phyloP scores from a whole-genome alignment of 2,113 vertebrate species.

The Pygoscelis antarcticus region DNA sequence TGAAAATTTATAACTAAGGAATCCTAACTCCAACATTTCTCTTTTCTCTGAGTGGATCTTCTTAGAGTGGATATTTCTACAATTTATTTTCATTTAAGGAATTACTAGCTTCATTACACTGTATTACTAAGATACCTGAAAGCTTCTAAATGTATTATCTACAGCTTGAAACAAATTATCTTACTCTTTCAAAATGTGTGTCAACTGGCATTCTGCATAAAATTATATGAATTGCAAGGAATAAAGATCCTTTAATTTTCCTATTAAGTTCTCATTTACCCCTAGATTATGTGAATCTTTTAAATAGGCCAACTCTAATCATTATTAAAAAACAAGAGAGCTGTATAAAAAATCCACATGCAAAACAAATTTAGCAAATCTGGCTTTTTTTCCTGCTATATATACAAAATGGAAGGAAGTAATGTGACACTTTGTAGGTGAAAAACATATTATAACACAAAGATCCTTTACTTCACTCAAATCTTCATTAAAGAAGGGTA shows the following conservation, averaged over 20 bases:
- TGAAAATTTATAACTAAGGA: neutral
- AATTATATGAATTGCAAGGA: neutral
- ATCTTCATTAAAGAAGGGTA: neutral
- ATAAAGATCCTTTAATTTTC: neutral
- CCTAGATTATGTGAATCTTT: neutral
- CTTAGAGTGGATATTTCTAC: neutral
- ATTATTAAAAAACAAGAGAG: neutral
- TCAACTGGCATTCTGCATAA: neutral
- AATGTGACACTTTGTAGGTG: neutral
- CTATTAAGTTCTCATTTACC: neutral
- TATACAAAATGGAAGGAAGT: neutral
- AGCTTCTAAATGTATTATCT: neutral
- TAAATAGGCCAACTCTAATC: neutral
- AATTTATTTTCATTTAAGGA: neutral
- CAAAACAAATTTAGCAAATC: neutral
- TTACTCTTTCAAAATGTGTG: neutral
- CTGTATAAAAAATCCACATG: neutral
- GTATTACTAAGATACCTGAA: neutral
- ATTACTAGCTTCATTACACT: neutral
- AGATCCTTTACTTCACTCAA: neutral
- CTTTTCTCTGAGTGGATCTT: neutral
- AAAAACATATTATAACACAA: neutral
- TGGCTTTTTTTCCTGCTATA: neutral
- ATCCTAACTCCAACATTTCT: neutral
- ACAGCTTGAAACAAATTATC: neutral